Evolutionary conservation across 1,140 invertebrate species (phyloP), one percentile per base, ranked within the genome.

Genomic region (Akabosia matsudoensis): DNA sequence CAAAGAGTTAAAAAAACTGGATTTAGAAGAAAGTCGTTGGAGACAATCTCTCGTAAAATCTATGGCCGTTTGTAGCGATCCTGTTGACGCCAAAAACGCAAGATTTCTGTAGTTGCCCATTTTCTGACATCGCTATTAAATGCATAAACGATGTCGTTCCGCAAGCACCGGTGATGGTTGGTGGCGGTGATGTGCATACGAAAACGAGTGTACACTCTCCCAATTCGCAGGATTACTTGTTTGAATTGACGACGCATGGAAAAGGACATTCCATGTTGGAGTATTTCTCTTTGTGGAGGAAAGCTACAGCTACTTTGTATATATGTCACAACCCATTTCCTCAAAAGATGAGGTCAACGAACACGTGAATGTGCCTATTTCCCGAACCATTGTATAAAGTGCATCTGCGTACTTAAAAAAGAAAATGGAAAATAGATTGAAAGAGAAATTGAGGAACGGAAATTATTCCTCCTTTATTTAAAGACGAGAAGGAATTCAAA

Each of bases 381-480:
- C 37, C 37, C 37, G 54, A 61, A 61, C 7, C 7, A 4, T n/a
- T 67, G 28, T 10, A 67, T 10, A 31, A 3, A 30, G 10, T 30
- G 28, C n/a, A 45, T 18, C 37, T 45, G 18, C 37, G 37, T 45
- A 7, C 37, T n/a, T n/a, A n/a, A 45, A 45, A 45, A 67, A 67
- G 61, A 67, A 67, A 67, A 67, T 67, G 26, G 61, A 67, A 67
- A 67, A 67, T 67, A 67, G 61, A 67, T 67, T 67, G 61, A 67
- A 67, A 67, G 3, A 30, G 61, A 30, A 67, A 67, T 67, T 67
- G 61, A 67, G 61, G 31, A 67, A 67, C 61, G 61, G 61, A 67
- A 67, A 67, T 67, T 67, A 67, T 67, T 67, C 61, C 61, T 28
- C 61, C 61, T 67, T 67, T 30, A 67, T 30, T 24, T 67, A 22